Conservation (phyloP, 2,113 vertebrate species). For the Scytalopus superciliaris region DNA sequence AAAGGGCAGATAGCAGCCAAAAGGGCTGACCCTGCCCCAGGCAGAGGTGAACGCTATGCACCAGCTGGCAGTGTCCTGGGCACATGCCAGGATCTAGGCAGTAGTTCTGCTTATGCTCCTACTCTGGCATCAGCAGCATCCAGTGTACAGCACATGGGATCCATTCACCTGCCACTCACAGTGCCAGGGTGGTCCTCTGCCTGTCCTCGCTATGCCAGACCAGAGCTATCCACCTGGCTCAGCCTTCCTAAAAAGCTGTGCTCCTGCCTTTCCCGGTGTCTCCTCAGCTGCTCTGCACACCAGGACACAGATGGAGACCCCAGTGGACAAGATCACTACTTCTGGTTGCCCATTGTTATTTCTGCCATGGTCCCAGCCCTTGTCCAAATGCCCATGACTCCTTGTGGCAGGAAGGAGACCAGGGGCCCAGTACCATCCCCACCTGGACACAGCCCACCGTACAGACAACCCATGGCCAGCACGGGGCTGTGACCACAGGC, state of each 20-base stretch:
- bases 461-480: rapidly evolving
- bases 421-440: neutral
- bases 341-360: neutral
- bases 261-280: neutral
- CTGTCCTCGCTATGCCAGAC: neutral
- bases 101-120: neutral
- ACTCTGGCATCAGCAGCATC: neutral
- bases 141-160: rapidly evolving
- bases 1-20: neutral
- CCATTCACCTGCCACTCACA: rapidly evolving
- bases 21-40: neutral
- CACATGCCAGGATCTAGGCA: rapidly evolving
- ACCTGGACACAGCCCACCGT: neutral
- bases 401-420: neutral
- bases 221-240: neutral
- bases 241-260: neutral
- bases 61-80: neutral
- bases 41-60: neutral
- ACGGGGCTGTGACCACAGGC: neutral
- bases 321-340: neutral
- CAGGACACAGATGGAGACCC: neutral
- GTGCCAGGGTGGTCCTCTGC: rapidly evolving
- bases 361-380: neutral
- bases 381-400: rapidly evolving
- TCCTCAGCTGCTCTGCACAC: neutral